Base-by-base conservation (phyloP, 1,140 invertebrate species). In the Armadillidium nasatum region DNA sequence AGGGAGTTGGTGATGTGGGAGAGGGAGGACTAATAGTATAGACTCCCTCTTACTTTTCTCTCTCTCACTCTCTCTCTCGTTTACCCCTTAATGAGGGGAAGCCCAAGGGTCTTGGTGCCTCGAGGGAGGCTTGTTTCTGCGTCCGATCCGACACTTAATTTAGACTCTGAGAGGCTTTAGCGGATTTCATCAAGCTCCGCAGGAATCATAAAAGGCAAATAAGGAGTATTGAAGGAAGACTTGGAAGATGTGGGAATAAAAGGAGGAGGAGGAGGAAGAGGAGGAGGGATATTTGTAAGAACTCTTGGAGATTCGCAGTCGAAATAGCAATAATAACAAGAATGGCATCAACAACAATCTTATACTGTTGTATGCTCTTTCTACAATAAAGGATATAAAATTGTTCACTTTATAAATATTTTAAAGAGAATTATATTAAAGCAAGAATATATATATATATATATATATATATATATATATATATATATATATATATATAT, bases 91-190 rank as follows among this genome's bases (percentile, higher is more conserved):
- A 33, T 33, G 19, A 60, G 19, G 50, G 50, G 50, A 60, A 60
- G 50, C 50, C 50, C 50, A 60, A 60, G 50, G 50, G 50, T 60
- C 50, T 60, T 60, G 7, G 19, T 2, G 50, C 50, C 50, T 60
- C 50, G 50, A 60, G 50, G 50, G 50, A 60, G 50, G 50, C 50
- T 60, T 60, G 50, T 60, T 60, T 60, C 50, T 60, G 50, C 50
- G 50, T 60, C 50, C 50, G 50, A 60, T 60, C 50, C 50, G 50
- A 60, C 50, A 60, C 50, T 60, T 60, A 60, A 60, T 60, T 60
- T 60, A 60, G 50, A 60, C 50, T 60, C 50, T 60, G 50, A 60
- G 50, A 60, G 50, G 50, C 50, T 60, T 60, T 60, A 19, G 50
- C 50, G 50, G 50, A 60, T 60, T 60, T 60, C 50, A 60, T 60